These are phyloP conservation scores for Cuniculus paca DNA, from an alignment of 2,797 vertebrate species.

Conservation along the genomic window DNA sequence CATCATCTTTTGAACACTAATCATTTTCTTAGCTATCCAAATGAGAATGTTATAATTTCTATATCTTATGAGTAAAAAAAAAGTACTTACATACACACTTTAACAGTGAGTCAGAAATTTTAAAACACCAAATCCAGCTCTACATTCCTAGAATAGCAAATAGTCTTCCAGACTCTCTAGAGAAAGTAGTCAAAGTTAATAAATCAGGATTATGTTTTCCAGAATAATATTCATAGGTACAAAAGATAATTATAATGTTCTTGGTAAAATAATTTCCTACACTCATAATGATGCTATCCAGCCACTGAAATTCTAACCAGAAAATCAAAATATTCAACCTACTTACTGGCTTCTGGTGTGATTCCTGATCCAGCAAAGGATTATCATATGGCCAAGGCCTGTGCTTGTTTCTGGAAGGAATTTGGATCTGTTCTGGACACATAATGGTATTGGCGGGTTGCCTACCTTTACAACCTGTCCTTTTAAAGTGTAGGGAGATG, in stretches of 20 bases:
- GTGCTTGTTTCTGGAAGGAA: neutral
- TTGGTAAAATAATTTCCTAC: neutral
- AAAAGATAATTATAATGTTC: neutral
- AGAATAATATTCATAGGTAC: neutral
- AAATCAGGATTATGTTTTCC: neutral
- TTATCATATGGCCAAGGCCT: neutral
- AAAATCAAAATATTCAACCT: neutral
- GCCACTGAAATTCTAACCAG: neutral
- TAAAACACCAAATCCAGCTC: neutral
- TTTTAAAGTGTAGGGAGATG: too few relatives aligned
- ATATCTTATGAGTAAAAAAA: neutral
- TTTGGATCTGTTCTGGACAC: too few relatives aligned
- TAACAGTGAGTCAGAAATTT: neutral
- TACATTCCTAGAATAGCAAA: neutral
- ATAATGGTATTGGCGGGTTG: rapidly evolving
- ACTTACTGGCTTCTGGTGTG: rapidly evolving
- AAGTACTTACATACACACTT: rapidly evolving
- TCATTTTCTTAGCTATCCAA: neutral
- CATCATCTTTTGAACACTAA: rapidly evolving
- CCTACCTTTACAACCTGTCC: rapidly evolving
- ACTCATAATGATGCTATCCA: rapidly evolving
- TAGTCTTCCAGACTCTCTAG: neutral
- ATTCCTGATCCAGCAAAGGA: neutral
- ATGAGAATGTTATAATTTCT: neutral
- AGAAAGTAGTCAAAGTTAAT: neutral